Conservation (phyloP, 2,797 vertebrate species). For the Mus minutoides region DNA sequence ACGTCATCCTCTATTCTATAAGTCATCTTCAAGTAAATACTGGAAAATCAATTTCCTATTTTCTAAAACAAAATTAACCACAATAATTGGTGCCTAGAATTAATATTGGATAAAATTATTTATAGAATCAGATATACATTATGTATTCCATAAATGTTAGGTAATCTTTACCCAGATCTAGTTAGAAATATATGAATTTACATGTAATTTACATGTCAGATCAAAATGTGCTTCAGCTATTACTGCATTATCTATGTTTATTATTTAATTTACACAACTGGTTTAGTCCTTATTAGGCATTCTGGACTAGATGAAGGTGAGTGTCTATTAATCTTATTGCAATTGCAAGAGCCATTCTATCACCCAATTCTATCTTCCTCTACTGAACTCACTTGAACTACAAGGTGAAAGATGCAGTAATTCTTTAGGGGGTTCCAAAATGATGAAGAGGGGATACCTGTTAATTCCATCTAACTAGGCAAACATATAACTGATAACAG, state of each 20-base stretch:
- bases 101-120: background rate
- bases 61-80: background rate
- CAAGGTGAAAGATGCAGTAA: constrained; percentile 72
- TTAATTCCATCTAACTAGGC: constrained; percentile 70
- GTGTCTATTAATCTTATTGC: constrained; percentile 79
- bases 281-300: constrained; percentile 10
- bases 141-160: background rate
- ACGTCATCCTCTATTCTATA: background rate
- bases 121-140: background rate
- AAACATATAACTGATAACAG: constrained; percentile 61
- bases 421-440: constrained; percentile 67
- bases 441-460: constrained; percentile 67
- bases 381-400: constrained; percentile 74
- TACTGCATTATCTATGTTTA: background rate
- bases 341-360: constrained; percentile 62
- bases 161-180: background rate
- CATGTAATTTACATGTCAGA: background rate
- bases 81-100: background rate
- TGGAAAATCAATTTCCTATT: background rate
- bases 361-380: constrained; percentile 54
- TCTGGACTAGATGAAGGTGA: constrained; percentile 53
- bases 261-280: constrained; percentile 54
- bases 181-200: background rate
- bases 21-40: background rate
- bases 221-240: background rate